A percentile compares a stretch with the other conserved stretches of the same genome.
phyloP scores from a whole-genome alignment of 35 echinoderm and acorn worm genomes.

The Lytechinus pictus region DNA sequence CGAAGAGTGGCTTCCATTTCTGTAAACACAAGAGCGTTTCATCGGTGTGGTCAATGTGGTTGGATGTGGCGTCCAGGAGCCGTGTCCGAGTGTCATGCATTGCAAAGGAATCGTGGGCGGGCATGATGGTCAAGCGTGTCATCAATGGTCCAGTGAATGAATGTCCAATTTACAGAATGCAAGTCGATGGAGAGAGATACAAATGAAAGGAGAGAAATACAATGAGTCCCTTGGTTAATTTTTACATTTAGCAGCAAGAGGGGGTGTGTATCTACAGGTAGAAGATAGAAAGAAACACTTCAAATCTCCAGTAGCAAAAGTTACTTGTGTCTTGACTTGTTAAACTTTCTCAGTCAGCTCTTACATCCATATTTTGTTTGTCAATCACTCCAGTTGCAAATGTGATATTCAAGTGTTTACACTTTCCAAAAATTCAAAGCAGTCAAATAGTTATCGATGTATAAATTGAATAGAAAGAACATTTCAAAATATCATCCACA shows the following conservation, averaged over 20 bases:
- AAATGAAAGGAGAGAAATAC: background rate
- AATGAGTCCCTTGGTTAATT: background rate
- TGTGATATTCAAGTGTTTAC: background rate
- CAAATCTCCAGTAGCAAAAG: background rate
- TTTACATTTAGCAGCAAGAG: background rate
- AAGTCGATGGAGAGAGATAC: background rate
- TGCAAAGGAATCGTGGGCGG: slow-evolving; percentile 28
- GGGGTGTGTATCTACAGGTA: too few species aligned
- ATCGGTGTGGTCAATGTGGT: slow-evolving; percentile 35
- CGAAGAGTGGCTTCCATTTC: slow-evolving; percentile 51
- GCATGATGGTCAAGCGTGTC: background rate
- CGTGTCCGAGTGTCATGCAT: slow-evolving; percentile 49
- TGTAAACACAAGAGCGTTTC: slow-evolving; percentile 12
- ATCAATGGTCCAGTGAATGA: background rate
- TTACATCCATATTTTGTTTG: background rate
- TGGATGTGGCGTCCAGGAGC: slow-evolving; percentile 28
- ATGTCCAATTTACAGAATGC: background rate
- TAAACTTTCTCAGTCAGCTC: background rate
- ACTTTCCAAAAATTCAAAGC: too few species aligned
- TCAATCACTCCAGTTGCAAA: background rate
- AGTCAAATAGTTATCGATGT: too few species aligned
- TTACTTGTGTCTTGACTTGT: background rate
- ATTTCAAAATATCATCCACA: too few species aligned
- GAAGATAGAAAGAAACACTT: background rate
- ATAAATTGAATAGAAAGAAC: too few species aligned